These are phyloP conservation scores for Enteromius paludinosus DNA, from an alignment of 2,797 vertebrate genomes.

Conservation along the genomic window DNA sequence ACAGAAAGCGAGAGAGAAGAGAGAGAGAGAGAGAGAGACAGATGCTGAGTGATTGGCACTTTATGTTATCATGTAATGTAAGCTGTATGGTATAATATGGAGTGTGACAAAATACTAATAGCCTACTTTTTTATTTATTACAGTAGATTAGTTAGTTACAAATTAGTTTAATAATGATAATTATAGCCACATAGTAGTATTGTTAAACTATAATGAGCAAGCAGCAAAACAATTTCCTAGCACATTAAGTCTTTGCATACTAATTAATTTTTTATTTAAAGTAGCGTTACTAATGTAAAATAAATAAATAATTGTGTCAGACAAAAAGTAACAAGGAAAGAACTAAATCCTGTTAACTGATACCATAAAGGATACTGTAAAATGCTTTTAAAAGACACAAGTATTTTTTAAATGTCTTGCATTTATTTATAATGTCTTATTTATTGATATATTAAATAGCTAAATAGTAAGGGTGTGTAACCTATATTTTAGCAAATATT, in stretches of 20 bases:
- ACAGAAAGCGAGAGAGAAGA: neutral
- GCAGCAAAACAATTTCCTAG: neutral
- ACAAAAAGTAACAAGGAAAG: neutral
- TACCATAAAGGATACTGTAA: neutral
- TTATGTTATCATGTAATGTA: slow-evolving; percentile 5
- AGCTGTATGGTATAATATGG: neutral
- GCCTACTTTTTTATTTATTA: neutral
- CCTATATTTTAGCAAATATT: neutral
- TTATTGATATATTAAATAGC: neutral
- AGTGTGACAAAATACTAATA: neutral
- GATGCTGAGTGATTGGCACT: slow-evolving; percentile 28
- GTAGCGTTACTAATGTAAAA: neutral
- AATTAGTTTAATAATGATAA: neutral
- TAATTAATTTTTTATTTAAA: neutral
- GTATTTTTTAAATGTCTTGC: neutral
- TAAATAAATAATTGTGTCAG: neutral
- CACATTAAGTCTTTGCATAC: neutral
- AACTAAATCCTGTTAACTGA: neutral
- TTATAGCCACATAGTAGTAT: neutral
- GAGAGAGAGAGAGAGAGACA: slow-evolving; percentile 18
- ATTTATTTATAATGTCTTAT: neutral
- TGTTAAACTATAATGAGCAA: neutral
- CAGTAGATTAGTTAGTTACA: neutral
- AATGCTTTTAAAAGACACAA: neutral
- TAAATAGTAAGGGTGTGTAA: neutral